Conservation (phyloP, 1,140 invertebrate genomes). For the Arion vulgaris region DNA sequence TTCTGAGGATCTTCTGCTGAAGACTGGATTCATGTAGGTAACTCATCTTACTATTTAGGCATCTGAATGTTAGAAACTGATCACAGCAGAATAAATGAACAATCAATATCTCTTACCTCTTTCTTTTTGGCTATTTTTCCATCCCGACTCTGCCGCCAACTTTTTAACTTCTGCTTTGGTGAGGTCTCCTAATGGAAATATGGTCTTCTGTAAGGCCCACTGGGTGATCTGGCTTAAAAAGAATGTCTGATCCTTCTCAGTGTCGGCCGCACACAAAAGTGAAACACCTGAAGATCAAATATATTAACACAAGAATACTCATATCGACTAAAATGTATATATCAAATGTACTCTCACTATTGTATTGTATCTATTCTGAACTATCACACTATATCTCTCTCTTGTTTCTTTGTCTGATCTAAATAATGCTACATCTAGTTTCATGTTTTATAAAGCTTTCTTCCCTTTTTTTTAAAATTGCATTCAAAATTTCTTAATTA, state of each 20-base stretch:
- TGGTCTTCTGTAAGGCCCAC: slow-evolving; percentile 82
- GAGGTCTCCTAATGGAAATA: slow-evolving; percentile 91
- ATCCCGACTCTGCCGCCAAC: slow-evolving; percentile 84
- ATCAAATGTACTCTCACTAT: no score
- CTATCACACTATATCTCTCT: no score
- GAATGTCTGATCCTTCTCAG: slow-evolving; percentile 94
- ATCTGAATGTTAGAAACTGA: no score
- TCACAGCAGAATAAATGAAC: no score
- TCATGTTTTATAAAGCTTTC: not conserved
- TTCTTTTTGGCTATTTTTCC: slow-evolving; percentile 84
- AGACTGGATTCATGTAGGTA: no score
- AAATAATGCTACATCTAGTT: not conserved
- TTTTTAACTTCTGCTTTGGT: slow-evolving; percentile 85
- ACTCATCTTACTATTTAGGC: no score
- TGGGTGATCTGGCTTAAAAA: slow-evolving; percentile 91
- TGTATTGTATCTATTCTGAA: no score
- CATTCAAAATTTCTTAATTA: no score
- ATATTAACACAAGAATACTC: not conserved
- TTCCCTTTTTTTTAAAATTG: no score
- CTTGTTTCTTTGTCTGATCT: no score
- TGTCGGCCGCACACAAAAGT: slow-evolving; percentile 83
- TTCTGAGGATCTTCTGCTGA: no score
- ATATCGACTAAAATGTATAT: not conserved
- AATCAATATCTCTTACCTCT: slow-evolving; percentile 79
- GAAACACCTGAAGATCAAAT: slow-evolving; percentile 75